Base-by-base conservation (phyloP, 2,797 vertebrate genomes). In the Microcaecilia unicolor region DNA sequence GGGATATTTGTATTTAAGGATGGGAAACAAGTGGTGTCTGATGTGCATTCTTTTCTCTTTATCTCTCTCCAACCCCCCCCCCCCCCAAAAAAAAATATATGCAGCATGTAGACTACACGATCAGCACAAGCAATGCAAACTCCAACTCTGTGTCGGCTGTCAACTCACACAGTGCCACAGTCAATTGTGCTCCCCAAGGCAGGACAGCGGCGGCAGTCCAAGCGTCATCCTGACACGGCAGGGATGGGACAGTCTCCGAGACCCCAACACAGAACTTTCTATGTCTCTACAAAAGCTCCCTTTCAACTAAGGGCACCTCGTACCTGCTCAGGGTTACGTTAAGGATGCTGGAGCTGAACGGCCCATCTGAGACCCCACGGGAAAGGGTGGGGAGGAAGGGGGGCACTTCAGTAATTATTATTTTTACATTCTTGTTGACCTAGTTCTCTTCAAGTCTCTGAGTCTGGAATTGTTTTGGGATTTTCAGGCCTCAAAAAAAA, bases 251-350 rank as follows among this genome's bases (percentile, higher is more conserved):
- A n/a, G 21, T 14, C 34, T 37, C 5, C 1, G 18, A 21, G 28
- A 25, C 25, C 18, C 25, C 5, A 2, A 9, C 28, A 41, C 12
- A 11, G 15, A 37, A 25, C 30, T n/a, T n/a, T n/a, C n/a, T n/a
- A n/a, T n/a, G n/a, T n/a, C n/a, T n/a, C n/a, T n/a, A n/a, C n/a
- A n/a, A n/a, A n/a, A n/a, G n/a, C n/a, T n/a, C n/a, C 16, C 20
- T 18, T 10, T 11, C 10, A 9, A 24, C 34, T 37, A 18, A 26
- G 28, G 17, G 14, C 9, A 12, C 6, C n/a, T 25, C 1, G n/a
- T 5, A 5, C 47, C 40, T 30, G 48, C 60, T 49, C 54, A 36
- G 61, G 61, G 44, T 41, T 41, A 8, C 34, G 18, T 17, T 1
- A 5, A 29, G 8, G 7, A 6, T n/a, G 16, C 15, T 10, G 28